Evolutionary conservation across 2,113 vertebrate genomes (phyloP).

Genomic region (Chamaea fasciata): DNA sequence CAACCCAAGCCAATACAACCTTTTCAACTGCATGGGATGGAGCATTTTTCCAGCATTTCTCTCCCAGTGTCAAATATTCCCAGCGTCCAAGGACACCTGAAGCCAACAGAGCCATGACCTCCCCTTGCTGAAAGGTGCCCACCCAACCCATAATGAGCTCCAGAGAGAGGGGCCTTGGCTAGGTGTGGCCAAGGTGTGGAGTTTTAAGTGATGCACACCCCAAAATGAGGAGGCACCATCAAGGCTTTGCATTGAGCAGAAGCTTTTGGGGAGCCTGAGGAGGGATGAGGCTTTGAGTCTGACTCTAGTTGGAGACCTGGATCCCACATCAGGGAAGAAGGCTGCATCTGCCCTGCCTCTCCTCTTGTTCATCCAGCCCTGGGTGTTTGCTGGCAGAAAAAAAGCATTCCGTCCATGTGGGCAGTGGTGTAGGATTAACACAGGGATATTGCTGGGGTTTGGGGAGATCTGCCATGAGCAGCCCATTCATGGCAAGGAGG

Average conservation of each 20-base stretch:
- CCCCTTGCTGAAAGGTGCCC: background rate
- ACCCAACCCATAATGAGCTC: accelerated
- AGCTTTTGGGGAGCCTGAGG: background rate
- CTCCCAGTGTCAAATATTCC: background rate
- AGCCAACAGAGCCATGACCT: background rate
- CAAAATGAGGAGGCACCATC: background rate
- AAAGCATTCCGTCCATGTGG: background rate
- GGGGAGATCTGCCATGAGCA: background rate
- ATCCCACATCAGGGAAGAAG: background rate
- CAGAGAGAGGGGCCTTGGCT: background rate
- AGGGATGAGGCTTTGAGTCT: background rate
- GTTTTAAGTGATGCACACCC: background rate
- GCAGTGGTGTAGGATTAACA: background rate
- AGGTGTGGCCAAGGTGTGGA: accelerated
- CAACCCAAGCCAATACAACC: background rate
- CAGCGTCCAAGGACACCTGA: background rate
- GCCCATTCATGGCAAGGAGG: background rate
- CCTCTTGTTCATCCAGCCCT: background rate
- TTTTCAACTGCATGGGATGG: background rate
- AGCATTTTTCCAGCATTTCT: background rate
- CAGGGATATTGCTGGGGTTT: background rate
- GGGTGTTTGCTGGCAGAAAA: background rate
- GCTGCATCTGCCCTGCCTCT: background rate
- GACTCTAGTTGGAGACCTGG: background rate
- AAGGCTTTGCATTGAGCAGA: background rate